Evolutionary conservation across 2,797 vertebrate genomes (phyloP), one percentile per base, ranked within the genome.

Genomic region (Euphonia xanthogaster): DNA sequence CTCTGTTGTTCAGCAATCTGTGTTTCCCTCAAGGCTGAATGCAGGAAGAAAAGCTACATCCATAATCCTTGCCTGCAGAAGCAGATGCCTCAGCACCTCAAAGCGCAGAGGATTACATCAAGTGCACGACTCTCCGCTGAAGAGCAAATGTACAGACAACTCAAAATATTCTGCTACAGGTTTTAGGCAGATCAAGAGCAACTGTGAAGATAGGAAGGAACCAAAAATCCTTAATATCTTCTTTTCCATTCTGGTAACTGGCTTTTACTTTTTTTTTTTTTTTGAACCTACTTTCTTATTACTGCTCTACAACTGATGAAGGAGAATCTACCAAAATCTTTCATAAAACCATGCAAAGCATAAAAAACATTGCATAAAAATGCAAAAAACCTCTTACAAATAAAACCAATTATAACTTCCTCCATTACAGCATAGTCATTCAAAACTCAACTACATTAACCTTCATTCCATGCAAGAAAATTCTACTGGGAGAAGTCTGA

Each of bases 41-140:
- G 6, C 7, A 76, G 55, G 3, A 11, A 66, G 35, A 51, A 57
- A 71, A 83, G 61, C 62, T 44, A 33, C 63, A 77, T 40, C 70
- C 2, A 0, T 75, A 90, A 84, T 67, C 85, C 66, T 23, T 78
- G 54, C 82, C 25, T 28, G 51, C 54, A 13, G 19, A 50, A 94
- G 85, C 85, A 95, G 91, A 83, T 65, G 90, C 76, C 57, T 42
- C 19, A 5, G 61, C 79, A 90, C 93, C 93, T 86, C 94, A 90
- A 87, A 96, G 90, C 76, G 50, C 44, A 24, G 75, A 65, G 85
- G 83, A 77, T 90, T 86, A 90, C 85, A 90, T 42, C 89, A 44
- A 71, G 78, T 42, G 47, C 47, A 68, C 2, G 1, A 45, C 72
- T 80, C 87, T 74, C 25, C 11, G 7, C 68, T 33, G 35, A 80